Percentiles rank a stretch among this genome's conserved stretches.
These are phyloP conservation scores for Fistularia commersonii DNA, from an alignment of 2,797 vertebrate genomes.

Conservation along the genomic window DNA sequence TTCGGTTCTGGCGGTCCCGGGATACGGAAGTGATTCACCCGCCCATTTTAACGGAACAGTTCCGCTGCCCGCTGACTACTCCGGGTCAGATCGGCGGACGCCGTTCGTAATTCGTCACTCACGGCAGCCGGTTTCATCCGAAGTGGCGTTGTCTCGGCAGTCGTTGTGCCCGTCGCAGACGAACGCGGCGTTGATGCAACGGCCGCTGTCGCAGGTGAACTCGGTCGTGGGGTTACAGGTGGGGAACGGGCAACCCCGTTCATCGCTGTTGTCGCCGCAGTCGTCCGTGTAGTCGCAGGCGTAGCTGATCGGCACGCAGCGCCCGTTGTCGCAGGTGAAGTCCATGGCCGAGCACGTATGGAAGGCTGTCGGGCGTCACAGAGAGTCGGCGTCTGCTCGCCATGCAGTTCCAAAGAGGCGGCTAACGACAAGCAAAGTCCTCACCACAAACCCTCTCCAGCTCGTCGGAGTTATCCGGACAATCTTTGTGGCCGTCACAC, in stretches of 20 bases:
- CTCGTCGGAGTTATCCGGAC: constrained; percentile 85
- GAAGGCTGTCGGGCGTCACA: constrained; percentile 73
- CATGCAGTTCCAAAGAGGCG: no score
- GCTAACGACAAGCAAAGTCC: constrained; percentile 19
- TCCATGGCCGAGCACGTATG: constrained; percentile 84
- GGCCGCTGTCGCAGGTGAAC: constrained; percentile 83
- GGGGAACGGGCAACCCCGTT: constrained; percentile 82
- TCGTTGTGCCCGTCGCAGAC: constrained; percentile 88
- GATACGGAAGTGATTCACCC: no score
- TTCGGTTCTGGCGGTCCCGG: not conserved
- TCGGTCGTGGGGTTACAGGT: constrained; percentile 83
- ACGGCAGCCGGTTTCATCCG: constrained; percentile 93
- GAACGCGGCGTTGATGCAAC: constrained; percentile 81
- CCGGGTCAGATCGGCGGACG: no score
- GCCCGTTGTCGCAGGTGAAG: constrained; percentile 88
- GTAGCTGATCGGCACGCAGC: constrained; percentile 79
- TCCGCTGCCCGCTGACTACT: no score
- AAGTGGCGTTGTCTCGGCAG: constrained; percentile 86
- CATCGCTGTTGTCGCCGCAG: constrained; percentile 91
- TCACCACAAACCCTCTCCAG: constrained; percentile 90
- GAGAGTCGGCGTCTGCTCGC: no score
- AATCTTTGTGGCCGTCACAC: constrained; percentile 84
- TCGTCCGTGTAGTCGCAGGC: constrained; percentile 88
- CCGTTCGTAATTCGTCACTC: constrained; percentile 60
- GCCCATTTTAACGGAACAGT: no score